Base-by-base conservation (phyloP, 2,888 invertebrate species). In the Nezara viridula region DNA sequence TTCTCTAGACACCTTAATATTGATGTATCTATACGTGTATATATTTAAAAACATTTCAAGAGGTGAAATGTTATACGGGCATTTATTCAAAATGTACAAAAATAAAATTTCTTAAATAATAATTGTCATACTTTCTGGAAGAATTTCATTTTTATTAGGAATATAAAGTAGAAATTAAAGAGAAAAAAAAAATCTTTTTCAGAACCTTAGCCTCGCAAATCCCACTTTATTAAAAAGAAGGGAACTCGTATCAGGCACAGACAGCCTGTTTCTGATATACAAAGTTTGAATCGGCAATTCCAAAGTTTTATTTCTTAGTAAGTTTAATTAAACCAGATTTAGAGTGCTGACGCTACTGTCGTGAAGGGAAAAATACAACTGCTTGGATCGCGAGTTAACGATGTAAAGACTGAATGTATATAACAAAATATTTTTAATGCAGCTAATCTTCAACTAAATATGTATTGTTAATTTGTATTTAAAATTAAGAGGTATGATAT, bases 201-300 rank as follows among this genome's bases (percentile, higher is more conserved):
- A 24, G n/a, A n/a, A 81, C 44, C 81, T 14, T 44, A 44, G 40
- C 40, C 44, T 24, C 81, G 44, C 24, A 40, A 81, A 81, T 44
- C 44, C 81, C 16, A 44, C 40, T 44, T 81, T 81, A n/a, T n/a
- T 81, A 44, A 81, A 81, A 81, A 81, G 44, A 16, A n/a, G 32
- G 44, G n/a, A 81, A 81, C 44, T 81, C 40, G 81, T n/a, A 81
- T 81, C 81, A 81, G 81, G 44, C 81, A n/a, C 44, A 44, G 81
- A 81, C 40, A 44, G 77, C 19, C 44, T 81, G 81, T 81, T 81
- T 81, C 81, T 81, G 44, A 81, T 40, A 81, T 44, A 81, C 44
- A 81, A 81, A 81, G 81, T 81, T 81, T 81, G n/a, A 81, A 81
- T 81, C 81, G 81, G 81, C 81, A 81, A 81, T 81, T 44, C 44